phyloP scores from a whole-genome alignment of 2,888 invertebrate species.

The Tribolium freemani region DNA sequence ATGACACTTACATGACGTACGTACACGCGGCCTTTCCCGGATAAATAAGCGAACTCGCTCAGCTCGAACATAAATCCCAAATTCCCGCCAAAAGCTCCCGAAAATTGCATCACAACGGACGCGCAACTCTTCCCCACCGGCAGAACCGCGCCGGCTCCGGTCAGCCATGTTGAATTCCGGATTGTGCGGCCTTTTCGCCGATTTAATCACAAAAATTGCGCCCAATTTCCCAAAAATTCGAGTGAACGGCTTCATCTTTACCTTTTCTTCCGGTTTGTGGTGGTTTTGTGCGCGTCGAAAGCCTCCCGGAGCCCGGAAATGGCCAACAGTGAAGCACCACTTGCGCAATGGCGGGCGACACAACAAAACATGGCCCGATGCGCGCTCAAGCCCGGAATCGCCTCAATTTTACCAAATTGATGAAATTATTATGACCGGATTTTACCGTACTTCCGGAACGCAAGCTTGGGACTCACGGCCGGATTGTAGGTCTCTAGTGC shows the following conservation, averaged over 20 bases:
- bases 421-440: neutral
- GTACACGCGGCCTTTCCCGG: conserved; percentile 51
- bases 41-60: conserved; percentile 27
- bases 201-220: conserved; percentile 30
- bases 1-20: conserved; percentile 61
- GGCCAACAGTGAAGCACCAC: conserved; percentile 14
- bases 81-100: conserved; percentile 6
- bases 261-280: conserved; percentile 38
- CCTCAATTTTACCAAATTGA: neutral
- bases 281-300: conserved; percentile 4
- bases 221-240: conserved; percentile 42
- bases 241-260: conserved; percentile 8
- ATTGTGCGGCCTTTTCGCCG: conserved; percentile 61
- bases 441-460: too few species aligned
- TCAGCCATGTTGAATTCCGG: conserved; percentile 66
- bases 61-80: conserved; percentile 2
- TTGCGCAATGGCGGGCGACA: conserved; percentile 55
- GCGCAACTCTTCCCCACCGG: conserved; percentile 49
- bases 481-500: neutral
- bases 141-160: conserved; percentile 44
- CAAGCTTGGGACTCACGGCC: too few species aligned
- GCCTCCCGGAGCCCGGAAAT: conserved; percentile 11
- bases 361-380: conserved; percentile 51
- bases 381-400: conserved; percentile 1
- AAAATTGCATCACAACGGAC: neutral